Evolutionary conservation across 2,113 vertebrate genomes (phyloP), one percentile per base, ranked within the genome.

Genomic region (Damaliscus lunatus): DNA sequence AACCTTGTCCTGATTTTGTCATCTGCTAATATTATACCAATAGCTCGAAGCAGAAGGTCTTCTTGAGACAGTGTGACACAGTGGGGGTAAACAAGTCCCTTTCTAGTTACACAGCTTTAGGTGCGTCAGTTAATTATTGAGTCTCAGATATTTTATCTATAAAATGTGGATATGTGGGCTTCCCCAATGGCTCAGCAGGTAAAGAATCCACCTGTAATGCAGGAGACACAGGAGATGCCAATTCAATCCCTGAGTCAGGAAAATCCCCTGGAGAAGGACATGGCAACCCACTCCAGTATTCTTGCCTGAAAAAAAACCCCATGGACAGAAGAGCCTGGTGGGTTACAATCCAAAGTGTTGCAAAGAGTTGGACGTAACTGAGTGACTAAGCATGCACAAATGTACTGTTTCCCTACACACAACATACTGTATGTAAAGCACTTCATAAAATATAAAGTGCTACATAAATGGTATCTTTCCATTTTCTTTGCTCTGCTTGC

Each of bases 1-100:
- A 90, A 82, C 16, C 16, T 92, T 97, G 90, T 64, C 52, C 43
- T 95, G 40, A 93, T 74, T 94, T 95, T 85, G 52, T 94, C 40
- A 88, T 90, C 23, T 77, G 55, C 17, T 88, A 87, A 87, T 55
- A 97, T 83, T 84, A 96, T 8, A 94, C 23, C 29, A 92, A 94
- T 0, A 88, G 10, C 40, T 90, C 11, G 25, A 92, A 46, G 36
- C 48, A 97, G 77, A 82, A 80, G 57, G 62, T 13, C 60, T 88
- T 93, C 57, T 46, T 71, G 84, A 96, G 15, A 50, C 5, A 14
- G 33, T 77, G 1, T 62, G 43, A 77, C 29, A 82, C 6, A 60
- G 29, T 60, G 5, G 36, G 7, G 21, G 31, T n/a, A 46, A 78
- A 46, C 40, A 90, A 74, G 64, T 52, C 33, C 92, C 15, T 67